Conservation (phyloP, 2,888 invertebrate genomes). For the Dicyrtomina minuta region DNA sequence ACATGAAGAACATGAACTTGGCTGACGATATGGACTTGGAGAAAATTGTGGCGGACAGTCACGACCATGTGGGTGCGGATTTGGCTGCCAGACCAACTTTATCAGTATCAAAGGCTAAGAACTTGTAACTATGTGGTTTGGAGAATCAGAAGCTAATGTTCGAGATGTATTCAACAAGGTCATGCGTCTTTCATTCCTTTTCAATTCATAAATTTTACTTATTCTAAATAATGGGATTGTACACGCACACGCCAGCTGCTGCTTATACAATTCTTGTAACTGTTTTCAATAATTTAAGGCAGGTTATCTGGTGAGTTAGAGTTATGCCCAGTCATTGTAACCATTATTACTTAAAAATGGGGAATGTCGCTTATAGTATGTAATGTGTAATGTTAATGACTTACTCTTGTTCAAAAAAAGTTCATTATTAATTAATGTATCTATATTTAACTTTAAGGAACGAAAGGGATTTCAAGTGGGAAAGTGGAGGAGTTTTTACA, state of each 20-base stretch:
- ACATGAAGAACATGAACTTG: conserved; percentile 99
- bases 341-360: too few relatives aligned
- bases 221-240: neutral
- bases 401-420: too few relatives aligned
- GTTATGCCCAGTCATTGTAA: too few relatives aligned
- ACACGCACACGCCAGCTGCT: neutral
- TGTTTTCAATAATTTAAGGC: conserved; percentile 54
- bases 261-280: too few relatives aligned
- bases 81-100: conserved; percentile 98
- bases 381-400: too few relatives aligned
- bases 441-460: conserved; percentile 57
- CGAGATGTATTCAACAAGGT: conserved; percentile 99
- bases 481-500: conserved; percentile 73
- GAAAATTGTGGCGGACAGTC: conserved; percentile 90
- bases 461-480: conserved; percentile 63
- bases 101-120: conserved; percentile 98
- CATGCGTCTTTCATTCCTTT: conserved; percentile 40
- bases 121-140: conserved; percentile 99
- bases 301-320: conserved; percentile 64
- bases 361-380: too few relatives aligned
- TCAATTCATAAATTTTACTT: neutral
- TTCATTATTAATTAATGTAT: too few relatives aligned
- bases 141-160: conserved; percentile 99
- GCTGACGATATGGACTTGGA: conserved; percentile 98
- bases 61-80: conserved; percentile 99